These are phyloP conservation scores for Gonocerus acuteangulatus DNA, from an alignment of 2,888 invertebrate genomes.

Conservation along the genomic window DNA sequence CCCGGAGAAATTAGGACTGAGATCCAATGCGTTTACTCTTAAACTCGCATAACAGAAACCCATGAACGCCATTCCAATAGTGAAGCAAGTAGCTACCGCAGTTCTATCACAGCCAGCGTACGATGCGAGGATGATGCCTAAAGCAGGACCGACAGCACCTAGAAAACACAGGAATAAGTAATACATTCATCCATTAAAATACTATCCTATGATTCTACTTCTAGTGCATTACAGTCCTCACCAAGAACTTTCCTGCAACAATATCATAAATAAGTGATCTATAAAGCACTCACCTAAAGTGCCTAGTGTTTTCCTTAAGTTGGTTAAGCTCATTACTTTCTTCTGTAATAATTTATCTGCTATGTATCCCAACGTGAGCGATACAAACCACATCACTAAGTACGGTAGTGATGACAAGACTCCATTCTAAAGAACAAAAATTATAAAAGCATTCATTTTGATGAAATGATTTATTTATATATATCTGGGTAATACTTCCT, in stretches of 20 bases:
- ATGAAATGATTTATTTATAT: not conserved
- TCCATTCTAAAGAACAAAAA: conserved; percentile 46
- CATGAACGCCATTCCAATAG: conserved; percentile 58
- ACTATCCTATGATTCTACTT: too few species aligned
- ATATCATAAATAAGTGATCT: too few species aligned
- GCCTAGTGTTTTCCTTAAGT: conserved; percentile 58
- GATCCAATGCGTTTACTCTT: conserved; percentile 58
- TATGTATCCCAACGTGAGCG: conserved; percentile 55
- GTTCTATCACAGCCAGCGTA: conserved; percentile 53
- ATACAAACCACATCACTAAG: conserved; percentile 58
- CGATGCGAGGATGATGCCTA: conserved; percentile 55
- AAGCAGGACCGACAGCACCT: conserved; percentile 57
- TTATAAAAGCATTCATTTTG: not conserved
- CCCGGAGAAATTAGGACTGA: conserved; percentile 57
- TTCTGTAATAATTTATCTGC: conserved; percentile 61
- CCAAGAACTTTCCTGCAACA: too few species aligned
- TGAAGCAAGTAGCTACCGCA: conserved; percentile 49
- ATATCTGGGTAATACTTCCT: too few species aligned
- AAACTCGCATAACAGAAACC: conserved; percentile 60
- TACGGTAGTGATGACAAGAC: conserved; percentile 57
- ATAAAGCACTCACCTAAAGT: conserved; percentile 55
- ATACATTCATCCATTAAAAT: too few species aligned
- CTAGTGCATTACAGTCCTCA: too few species aligned
- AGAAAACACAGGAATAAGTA: conserved; percentile 27
- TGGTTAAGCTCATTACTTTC: conserved; percentile 50